A percentile compares a stretch with the other conserved stretches of the same genome.
Evolutionary conservation across 2,888 invertebrate species (phyloP).

Genomic region (Gymnoscelis rufifasciata): DNA sequence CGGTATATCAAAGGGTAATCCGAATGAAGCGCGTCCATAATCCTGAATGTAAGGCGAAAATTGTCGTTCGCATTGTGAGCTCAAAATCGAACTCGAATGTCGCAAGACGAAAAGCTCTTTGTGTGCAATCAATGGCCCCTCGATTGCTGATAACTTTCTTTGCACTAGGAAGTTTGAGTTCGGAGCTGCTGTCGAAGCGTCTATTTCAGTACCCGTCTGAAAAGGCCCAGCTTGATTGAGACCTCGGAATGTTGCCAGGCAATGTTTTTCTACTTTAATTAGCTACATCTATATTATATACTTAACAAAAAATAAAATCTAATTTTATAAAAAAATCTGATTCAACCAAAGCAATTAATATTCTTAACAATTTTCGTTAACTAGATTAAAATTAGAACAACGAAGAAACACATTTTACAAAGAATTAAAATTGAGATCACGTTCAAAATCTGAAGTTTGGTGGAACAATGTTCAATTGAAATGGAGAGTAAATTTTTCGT

Average conservation of each 20-base stretch:
- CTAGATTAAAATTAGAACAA: conserved; percentile 24
- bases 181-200: conserved; percentile 46
- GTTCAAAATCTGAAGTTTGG: conserved; percentile 43
- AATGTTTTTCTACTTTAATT: conserved; percentile 6
- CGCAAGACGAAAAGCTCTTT: conserved; percentile 51
- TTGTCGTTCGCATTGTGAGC: conserved; percentile 66
- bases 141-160: conserved; percentile 74
- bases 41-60: conserved; percentile 68
- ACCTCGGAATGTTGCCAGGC: conserved; percentile 21
- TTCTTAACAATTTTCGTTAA: conserved; percentile 11
- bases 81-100: conserved; percentile 52
- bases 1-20: conserved; percentile 22
- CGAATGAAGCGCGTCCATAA: conserved; percentile 61
- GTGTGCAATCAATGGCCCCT: conserved; percentile 72
- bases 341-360: conserved; percentile 3
- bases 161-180: conserved; percentile 56
- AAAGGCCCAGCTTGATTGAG: conserved; percentile 21
- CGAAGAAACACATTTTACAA: conserved; percentile 25
- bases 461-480: conserved; percentile 36
- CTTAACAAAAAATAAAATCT: neutral
- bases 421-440: conserved; percentile 39
- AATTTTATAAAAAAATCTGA: neutral
- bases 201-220: conserved; percentile 19
- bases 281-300: too few species aligned
- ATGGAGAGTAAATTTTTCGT: conserved; percentile 37